phyloP scores from a whole-genome alignment of 2,888 invertebrate genomes.

The Ganaspis brasiliensis region DNA sequence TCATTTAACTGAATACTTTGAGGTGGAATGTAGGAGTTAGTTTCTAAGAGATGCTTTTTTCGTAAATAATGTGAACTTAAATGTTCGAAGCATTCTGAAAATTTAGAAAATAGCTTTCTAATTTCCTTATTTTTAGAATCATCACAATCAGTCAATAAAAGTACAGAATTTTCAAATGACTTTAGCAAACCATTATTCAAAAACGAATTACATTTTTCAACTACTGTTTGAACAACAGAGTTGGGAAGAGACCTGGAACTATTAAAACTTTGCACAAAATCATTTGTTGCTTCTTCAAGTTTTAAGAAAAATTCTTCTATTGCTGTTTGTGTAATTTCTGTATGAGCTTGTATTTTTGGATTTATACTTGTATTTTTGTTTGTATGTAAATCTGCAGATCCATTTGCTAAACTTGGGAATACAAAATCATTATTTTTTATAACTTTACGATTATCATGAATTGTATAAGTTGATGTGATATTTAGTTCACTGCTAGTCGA shows the following conservation, averaged over 20 bases:
- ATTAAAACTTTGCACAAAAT: not conserved
- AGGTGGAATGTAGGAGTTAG: slow-evolving; percentile 29
- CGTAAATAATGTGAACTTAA: slow-evolving; percentile 18
- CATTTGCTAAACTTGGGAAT: not conserved
- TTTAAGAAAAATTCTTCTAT: slow-evolving; percentile 4
- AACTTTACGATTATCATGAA: not conserved
- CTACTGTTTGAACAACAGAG: slow-evolving; percentile 26
- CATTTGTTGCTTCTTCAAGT: not conserved
- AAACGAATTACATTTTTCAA: slow-evolving; percentile 1
- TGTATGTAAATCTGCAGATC: too few species aligned
- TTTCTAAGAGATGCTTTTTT: slow-evolving; percentile 34
- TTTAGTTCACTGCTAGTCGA: not conserved
- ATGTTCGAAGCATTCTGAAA: slow-evolving; percentile 3
- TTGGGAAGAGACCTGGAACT: not conserved
- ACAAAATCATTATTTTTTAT: not conserved
- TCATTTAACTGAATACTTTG: not conserved
- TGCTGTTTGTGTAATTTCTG: not conserved
- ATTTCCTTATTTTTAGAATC: not conserved
- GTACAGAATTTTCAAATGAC: not conserved
- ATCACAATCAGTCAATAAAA: not conserved
- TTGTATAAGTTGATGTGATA: slow-evolving; percentile 2
- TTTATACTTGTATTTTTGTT: too few species aligned
- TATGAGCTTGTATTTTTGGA: too few species aligned
- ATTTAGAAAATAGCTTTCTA: slow-evolving; percentile 9
- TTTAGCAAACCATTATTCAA: slow-evolving; percentile 8